These are phyloP conservation scores for Thomomys bottae DNA, from an alignment of 2,113 vertebrate species.

Conservation along the genomic window DNA sequence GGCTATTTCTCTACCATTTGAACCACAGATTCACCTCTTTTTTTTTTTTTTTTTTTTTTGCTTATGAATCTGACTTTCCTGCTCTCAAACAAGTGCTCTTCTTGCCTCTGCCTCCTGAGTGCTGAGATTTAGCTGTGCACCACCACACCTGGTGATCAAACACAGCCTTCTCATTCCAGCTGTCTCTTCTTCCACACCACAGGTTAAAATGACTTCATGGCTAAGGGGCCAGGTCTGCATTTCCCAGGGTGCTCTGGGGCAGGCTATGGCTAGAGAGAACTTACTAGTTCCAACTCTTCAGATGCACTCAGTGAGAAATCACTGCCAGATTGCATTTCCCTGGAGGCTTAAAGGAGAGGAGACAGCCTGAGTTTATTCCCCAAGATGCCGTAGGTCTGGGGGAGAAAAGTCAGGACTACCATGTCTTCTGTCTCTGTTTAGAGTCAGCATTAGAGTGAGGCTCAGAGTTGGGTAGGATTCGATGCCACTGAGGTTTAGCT, in stretches of 20 bases:
- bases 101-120: no score
- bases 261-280: background rate
- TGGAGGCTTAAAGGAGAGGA: background rate
- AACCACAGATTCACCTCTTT: no score
- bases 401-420: background rate
- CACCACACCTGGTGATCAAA: no score
- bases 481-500: no score
- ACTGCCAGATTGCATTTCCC: background rate
- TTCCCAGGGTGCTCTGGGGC: background rate
- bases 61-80: no score
- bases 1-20: background rate
- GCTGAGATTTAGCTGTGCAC: no score
- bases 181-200: background rate
- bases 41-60: no score
- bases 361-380: conserved; percentile 3
- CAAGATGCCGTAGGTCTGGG: background rate
- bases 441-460: no score
- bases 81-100: no score
- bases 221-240: background rate
- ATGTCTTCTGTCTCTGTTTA: background rate
- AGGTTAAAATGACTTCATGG: background rate
- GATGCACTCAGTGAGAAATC: background rate
- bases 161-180: background rate
- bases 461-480: no score
- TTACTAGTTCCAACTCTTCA: background rate